These are phyloP conservation scores for Papilio machaon DNA, from an alignment of 1,140 invertebrate species.

Conservation along the genomic window DNA sequence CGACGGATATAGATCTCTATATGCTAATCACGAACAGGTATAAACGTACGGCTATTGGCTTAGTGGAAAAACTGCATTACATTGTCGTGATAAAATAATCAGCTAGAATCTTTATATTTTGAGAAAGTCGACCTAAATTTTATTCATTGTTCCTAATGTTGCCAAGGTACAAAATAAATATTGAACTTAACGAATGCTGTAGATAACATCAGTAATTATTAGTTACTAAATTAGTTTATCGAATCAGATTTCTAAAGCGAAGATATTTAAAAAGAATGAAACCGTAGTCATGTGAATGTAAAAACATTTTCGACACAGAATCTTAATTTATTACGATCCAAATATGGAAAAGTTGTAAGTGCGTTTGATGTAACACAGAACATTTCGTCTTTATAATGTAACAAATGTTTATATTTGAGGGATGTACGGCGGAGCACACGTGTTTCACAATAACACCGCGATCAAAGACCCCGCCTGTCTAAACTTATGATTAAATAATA, in stretches of 20 bases:
- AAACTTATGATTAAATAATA: constrained; percentile 63
- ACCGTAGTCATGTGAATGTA: no score
- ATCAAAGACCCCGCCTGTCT: constrained; percentile 66
- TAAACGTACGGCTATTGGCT: not conserved
- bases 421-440: constrained; percentile 56
- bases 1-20: no score
- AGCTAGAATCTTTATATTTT: not conserved
- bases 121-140: constrained; percentile 22
- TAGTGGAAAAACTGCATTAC: not conserved
- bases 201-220: not conserved
- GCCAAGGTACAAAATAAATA: constrained; percentile 17
- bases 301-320: not conserved
- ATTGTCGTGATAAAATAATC: constrained; percentile 2
- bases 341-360: constrained; percentile 20
- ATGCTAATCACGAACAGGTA: no score
- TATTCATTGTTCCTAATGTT: constrained; percentile 23
- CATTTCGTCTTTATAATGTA: constrained; percentile 50
- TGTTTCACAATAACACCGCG: constrained; percentile 70
- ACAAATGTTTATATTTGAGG: constrained; percentile 55
- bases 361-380: constrained; percentile 19
- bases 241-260: not conserved
- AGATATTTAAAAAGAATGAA: no score
- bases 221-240: not conserved
- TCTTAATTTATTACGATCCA: not conserved
- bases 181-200: not conserved